A percentile compares a stretch with the other conserved stretches of the same genome.
phyloP scores from a whole-genome alignment of 2,888 invertebrate genomes.

The Drosophila hamatofila region DNA sequence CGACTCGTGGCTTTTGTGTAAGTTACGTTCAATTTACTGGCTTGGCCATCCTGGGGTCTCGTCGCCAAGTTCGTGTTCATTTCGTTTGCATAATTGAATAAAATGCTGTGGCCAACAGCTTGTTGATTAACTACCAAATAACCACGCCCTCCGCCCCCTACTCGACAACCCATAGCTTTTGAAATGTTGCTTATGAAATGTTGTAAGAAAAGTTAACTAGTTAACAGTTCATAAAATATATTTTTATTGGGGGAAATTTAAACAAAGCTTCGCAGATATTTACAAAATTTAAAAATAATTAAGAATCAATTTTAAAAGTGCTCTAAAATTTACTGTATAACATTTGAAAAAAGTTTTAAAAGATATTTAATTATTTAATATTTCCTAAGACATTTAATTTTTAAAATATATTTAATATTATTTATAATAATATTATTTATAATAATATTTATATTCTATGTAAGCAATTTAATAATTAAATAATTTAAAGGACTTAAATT shows the following conservation, averaged over 20 bases:
- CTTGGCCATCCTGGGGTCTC: conserved; percentile 25
- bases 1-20: conserved; percentile 53
- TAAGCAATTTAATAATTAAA: too few relatives aligned
- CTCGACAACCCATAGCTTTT: not conserved
- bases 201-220: not conserved
- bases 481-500: too few relatives aligned
- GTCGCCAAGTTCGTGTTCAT: conserved; percentile 19
- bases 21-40: conserved; percentile 10
- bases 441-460: too few relatives aligned
- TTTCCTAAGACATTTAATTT: too few relatives aligned
- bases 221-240: not conserved
- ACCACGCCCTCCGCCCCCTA: not conserved
- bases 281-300: too few relatives aligned
- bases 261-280: not conserved
- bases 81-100: conserved; percentile 58
- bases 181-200: not conserved
- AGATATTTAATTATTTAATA: too few relatives aligned
- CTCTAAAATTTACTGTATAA: too few relatives aligned
- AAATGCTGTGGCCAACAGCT: conserved; percentile 37
- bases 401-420: too few relatives aligned
- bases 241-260: not conserved
- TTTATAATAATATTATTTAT: too few relatives aligned
- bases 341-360: too few relatives aligned
- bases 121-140: conserved; percentile 37
- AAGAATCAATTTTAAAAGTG: too few relatives aligned